phyloP scores from a whole-genome alignment of 2,888 invertebrate genomes.

The Coelogynopora nodosa region DNA sequence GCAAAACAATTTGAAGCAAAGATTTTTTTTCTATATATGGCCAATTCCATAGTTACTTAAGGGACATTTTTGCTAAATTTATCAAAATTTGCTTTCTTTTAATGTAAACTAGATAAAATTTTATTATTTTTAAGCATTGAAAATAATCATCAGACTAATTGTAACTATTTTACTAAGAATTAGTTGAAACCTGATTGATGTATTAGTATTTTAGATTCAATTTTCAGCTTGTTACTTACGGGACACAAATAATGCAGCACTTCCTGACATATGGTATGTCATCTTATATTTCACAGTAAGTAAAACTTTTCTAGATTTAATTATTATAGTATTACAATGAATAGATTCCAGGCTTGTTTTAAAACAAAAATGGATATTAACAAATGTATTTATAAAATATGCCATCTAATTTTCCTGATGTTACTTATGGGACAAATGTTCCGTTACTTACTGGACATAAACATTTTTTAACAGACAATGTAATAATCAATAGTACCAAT shows the following conservation, averaged over 20 bases:
- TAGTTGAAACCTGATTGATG: slow-evolving; percentile 27
- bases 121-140: slow-evolving; percentile 18
- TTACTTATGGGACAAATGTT: not conserved
- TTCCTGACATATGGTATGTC: not conserved
- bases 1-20: too few species aligned
- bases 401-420: not conserved
- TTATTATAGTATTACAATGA: not conserved
- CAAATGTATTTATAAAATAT: not conserved
- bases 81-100: slow-evolving; percentile 28
- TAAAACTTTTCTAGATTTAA: not conserved
- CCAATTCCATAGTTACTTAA: slow-evolving; percentile 31
- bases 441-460: not conserved
- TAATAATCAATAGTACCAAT: not conserved
- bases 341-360: not conserved
- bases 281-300: not conserved
- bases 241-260: slow-evolving; percentile 14
- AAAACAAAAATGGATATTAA: not conserved
- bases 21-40: not conserved
- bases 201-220: slow-evolving; percentile 23
- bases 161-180: slow-evolving; percentile 26
- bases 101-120: slow-evolving; percentile 31
- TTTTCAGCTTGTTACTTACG: slow-evolving; percentile 20
- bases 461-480: not conserved
- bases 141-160: slow-evolving; percentile 31
- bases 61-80: slow-evolving; percentile 27